Percentiles rank a stretch among this genome's conserved stretches.
These are phyloP conservation scores for Spermophilus dauricus DNA, from an alignment of 2,113 vertebrate genomes.

Conservation along the genomic window DNA sequence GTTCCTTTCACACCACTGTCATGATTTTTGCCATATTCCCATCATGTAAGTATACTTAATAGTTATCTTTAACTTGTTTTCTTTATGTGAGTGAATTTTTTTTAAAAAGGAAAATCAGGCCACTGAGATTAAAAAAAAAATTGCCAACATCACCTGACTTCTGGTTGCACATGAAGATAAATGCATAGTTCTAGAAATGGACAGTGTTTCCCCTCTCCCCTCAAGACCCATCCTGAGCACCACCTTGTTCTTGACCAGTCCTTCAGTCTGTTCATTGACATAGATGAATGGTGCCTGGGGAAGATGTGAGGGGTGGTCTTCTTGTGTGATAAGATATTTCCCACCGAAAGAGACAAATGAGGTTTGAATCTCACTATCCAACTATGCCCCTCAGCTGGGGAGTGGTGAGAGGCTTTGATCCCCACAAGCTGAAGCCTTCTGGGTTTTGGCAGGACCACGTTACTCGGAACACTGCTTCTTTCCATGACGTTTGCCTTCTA, in stretches of 20 bases:
- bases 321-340: not conserved
- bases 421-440: not conserved
- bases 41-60: accelerated
- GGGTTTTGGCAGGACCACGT: not conserved
- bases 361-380: not conserved
- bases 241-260: not conserved
- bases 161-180: not conserved
- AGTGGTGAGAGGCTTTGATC: not conserved
- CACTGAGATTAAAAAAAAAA: not conserved
- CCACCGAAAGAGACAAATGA: not conserved
- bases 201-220: accelerated
- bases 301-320: not conserved
- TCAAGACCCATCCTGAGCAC: accelerated
- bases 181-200: accelerated
- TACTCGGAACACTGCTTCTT: constrained; percentile 17
- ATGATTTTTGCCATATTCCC: accelerated
- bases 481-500: constrained; percentile 65
- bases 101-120: not conserved
- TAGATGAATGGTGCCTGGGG: not conserved
- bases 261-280: not conserved
- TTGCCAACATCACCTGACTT: not conserved
- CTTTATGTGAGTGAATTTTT: not conserved
- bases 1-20: accelerated
- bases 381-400: not conserved
- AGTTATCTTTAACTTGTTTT: not conserved